phyloP scores from a whole-genome alignment of 2,888 invertebrate genomes.

The Drosophila rubida region DNA sequence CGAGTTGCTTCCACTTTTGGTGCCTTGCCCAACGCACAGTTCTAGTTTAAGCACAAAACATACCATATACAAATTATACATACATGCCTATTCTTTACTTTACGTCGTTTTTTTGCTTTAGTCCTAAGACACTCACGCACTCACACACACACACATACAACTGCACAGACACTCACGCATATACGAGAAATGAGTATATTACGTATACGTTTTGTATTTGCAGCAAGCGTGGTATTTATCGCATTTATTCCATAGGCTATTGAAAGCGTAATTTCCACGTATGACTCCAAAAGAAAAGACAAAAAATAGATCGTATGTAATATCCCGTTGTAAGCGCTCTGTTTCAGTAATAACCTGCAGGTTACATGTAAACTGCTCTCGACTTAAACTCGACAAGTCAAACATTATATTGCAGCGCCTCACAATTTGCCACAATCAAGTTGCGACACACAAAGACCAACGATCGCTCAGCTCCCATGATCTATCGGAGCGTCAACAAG shows the following conservation, averaged over 20 bases:
- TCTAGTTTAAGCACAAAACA: constrained; percentile 35
- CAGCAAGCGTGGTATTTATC: constrained; percentile 83
- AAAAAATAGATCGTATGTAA: constrained; percentile 18
- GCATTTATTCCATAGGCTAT: constrained; percentile 82
- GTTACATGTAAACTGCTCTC: constrained; percentile 4
- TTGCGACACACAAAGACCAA: constrained; percentile 94
- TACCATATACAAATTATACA: constrained; percentile 18
- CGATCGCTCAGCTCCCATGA: constrained; percentile 93
- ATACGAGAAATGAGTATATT: constrained; percentile 26
- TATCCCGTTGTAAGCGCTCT: constrained; percentile 26
- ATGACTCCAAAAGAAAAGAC: constrained; percentile 5
- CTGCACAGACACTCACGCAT: constrained; percentile 4
- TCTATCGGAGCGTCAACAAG: constrained; percentile 84
- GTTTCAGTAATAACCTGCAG: constrained; percentile 21
- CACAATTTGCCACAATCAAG: constrained; percentile 95
- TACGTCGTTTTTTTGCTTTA: constrained; percentile 33
- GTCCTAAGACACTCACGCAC: constrained; percentile 25
- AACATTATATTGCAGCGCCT: constrained; percentile 87
- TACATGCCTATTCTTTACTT: constrained; percentile 10
- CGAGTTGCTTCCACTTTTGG: constrained; percentile 36
- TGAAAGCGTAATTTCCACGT: constrained; percentile 40
- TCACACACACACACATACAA: constrained; percentile 13
- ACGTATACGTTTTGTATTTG: constrained; percentile 61
- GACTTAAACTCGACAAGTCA: constrained; percentile 44
- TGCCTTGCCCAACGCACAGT: constrained; percentile 46